A percentile compares a stretch with the other conserved stretches of the same genome.
These are phyloP conservation scores for Drosophila takahashii DNA, from an alignment of 1,140 invertebrate genomes.

Conservation along the genomic window DNA sequence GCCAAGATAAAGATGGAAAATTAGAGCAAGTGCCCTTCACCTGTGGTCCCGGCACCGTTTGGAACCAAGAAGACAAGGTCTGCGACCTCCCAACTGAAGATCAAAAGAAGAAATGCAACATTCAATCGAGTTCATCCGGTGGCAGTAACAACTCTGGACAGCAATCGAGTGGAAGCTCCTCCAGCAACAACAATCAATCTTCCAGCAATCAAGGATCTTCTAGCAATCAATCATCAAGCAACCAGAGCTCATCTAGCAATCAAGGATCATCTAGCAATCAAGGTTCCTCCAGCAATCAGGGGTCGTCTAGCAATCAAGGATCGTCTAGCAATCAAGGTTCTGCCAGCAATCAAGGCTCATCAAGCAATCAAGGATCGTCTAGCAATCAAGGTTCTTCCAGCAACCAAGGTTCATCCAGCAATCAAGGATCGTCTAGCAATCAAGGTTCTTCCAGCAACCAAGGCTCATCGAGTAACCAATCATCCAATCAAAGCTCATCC, in stretches of 20 bases:
- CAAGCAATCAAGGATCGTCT: slow-evolving; percentile 28
- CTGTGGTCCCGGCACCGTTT: slow-evolving; percentile 88
- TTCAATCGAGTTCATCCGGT: slow-evolving; percentile 75
- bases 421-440: slow-evolving; percentile 25
- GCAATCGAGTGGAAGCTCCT: slow-evolving; percentile 33
- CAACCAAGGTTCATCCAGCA: slow-evolving; percentile 28
- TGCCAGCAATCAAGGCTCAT: slow-evolving; percentile 7
- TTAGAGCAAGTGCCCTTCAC: slow-evolving; percentile 87
- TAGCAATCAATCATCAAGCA: slow-evolving; percentile 33
- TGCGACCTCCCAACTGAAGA: slow-evolving; percentile 87
- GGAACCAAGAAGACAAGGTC: slow-evolving; percentile 85
- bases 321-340: slow-evolving; percentile 25
- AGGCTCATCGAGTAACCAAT: slow-evolving; percentile 23
- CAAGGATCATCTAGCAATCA: slow-evolving; percentile 20
- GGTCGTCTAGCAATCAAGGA: slow-evolving; percentile 32
- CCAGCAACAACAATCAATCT: slow-evolving; percentile 34
- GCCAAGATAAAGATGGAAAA: slow-evolving; percentile 85
- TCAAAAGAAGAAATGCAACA: slow-evolving; percentile 86
- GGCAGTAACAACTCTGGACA: slow-evolving; percentile 34
- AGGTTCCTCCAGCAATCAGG: slow-evolving; percentile 23
- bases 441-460: slow-evolving; percentile 21
- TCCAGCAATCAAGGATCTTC: slow-evolving; percentile 25
- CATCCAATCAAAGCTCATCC: slow-evolving; percentile 26
- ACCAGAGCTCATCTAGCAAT: slow-evolving; percentile 27
- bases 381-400: slow-evolving; percentile 26